These are phyloP conservation scores for Andricus quercusramuli DNA, from an alignment of 2,888 invertebrate species.

Conservation along the genomic window DNA sequence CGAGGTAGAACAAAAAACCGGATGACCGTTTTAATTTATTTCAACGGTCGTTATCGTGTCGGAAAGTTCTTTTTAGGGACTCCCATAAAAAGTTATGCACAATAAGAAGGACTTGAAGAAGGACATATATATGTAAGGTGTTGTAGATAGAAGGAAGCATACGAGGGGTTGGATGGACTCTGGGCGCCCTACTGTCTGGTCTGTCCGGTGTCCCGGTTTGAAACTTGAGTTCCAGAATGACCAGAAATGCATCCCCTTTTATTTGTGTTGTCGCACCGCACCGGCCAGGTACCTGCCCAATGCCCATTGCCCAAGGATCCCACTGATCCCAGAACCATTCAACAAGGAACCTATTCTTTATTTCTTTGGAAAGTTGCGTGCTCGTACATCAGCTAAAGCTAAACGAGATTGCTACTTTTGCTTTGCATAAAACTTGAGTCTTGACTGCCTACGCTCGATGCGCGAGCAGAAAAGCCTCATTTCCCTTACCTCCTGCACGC, in stretches of 20 bases:
- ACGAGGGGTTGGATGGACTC: constrained; percentile 67
- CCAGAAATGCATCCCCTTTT: constrained; percentile 57
- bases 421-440: constrained; percentile 15
- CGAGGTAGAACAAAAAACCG: constrained; percentile 12
- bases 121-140: too few species aligned
- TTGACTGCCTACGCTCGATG: constrained; percentile 30
- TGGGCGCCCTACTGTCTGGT: constrained; percentile 75
- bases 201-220: constrained; percentile 69
- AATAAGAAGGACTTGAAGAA: constrained; percentile 14
- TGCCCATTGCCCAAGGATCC: too few species aligned
- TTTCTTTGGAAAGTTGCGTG: constrained; percentile 59
- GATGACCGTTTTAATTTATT: constrained; percentile 38
- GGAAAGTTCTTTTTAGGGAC: constrained; percentile 20
- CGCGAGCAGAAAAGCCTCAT: constrained; percentile 35
- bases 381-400: constrained; percentile 47
- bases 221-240: constrained; percentile 61
- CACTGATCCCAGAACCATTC: too few species aligned
- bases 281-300: constrained; percentile 51
- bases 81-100: neutral
- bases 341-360: constrained; percentile 40
- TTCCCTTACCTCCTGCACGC: constrained; percentile 16
- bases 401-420: constrained; percentile 40
- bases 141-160: constrained; percentile 41
- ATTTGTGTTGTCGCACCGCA: constrained; percentile 43
- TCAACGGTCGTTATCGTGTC: constrained; percentile 31